phyloP scores from a whole-genome alignment of 2,888 invertebrate genomes.

The Tiphia femorata region DNA sequence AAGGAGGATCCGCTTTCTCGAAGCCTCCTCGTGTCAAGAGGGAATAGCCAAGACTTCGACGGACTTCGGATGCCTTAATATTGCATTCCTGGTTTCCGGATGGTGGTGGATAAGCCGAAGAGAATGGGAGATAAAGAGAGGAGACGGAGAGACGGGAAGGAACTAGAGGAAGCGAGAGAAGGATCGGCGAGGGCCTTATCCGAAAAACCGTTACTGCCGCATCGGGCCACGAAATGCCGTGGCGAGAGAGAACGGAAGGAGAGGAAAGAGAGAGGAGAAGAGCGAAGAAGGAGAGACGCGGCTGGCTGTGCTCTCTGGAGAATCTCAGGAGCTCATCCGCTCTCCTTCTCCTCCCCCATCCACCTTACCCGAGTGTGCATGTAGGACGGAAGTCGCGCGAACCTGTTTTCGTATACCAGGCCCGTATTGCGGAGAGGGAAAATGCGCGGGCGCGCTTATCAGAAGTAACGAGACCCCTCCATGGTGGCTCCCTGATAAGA shows the following conservation, averaged over 20 bases:
- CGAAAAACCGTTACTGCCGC: constrained; percentile 16
- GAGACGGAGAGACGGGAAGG: too few relatives aligned
- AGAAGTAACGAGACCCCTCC: neutral
- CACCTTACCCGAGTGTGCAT: constrained; percentile 1
- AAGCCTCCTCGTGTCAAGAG: constrained; percentile 31
- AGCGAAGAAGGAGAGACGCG: constrained; percentile 5
- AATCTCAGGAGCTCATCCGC: constrained; percentile 32
- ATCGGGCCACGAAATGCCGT: constrained; percentile 15
- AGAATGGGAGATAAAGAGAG: too few relatives aligned
- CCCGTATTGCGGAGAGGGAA: neutral
- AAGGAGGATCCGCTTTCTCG: constrained; percentile 16
- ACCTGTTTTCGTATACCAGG: constrained; percentile 26
- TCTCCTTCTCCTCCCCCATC: neutral
- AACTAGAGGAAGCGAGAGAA: too few relatives aligned
- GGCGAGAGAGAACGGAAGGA: neutral
- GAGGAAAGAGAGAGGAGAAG: neutral
- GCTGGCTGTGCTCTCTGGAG: constrained; percentile 19
- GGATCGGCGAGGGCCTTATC: constrained; percentile 29
- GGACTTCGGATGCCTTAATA: constrained; percentile 56
- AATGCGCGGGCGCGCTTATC: neutral
- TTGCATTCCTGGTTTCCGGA: constrained; percentile 54
- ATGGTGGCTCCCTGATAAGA: neutral
- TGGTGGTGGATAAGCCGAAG: too few relatives aligned
- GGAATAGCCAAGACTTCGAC: constrained; percentile 49
- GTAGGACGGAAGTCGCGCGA: constrained; percentile 17